Conservation (phyloP, 2,888 invertebrate genomes). For the Isoperla grammatica region DNA sequence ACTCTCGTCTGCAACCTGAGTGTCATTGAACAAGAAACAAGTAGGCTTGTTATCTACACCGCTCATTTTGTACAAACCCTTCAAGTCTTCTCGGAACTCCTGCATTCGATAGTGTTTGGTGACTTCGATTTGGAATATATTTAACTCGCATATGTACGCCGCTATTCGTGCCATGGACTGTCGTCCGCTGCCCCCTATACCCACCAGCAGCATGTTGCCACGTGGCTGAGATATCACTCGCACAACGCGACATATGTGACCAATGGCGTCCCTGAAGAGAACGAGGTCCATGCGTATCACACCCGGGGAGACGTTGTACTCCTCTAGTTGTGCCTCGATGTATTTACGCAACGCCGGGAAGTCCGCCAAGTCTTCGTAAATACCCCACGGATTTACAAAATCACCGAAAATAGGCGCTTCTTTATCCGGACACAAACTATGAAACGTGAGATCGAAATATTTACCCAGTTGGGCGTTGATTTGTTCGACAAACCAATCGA, state of each 20-base stretch:
- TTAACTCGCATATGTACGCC: conserved; percentile 72
- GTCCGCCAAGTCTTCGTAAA: conserved; percentile 75
- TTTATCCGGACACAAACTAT: conserved; percentile 68
- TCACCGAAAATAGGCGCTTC: conserved; percentile 68
- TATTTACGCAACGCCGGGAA: conserved; percentile 52
- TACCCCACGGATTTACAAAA: conserved; percentile 68
- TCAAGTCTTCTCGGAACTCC: conserved; percentile 80
- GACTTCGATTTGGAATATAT: conserved; percentile 71
- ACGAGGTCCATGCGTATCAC: conserved; percentile 75
- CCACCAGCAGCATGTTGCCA: conserved; percentile 78
- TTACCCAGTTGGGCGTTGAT: conserved; percentile 69
- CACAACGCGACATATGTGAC: conserved; percentile 76
- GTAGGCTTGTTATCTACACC: conserved; percentile 72
- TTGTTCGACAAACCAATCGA: conserved; percentile 66
- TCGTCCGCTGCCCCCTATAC: conserved; percentile 80
- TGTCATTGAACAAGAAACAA: conserved; percentile 80
- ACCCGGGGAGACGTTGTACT: conserved; percentile 75
- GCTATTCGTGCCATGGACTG: conserved; percentile 73
- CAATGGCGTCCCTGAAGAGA: conserved; percentile 79
- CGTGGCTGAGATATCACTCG: conserved; percentile 76
- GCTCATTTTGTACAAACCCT: conserved; percentile 61
- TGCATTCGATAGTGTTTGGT: conserved; percentile 67
- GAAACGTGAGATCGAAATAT: conserved; percentile 73
- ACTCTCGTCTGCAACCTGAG: conserved; percentile 68
- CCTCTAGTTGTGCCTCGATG: conserved; percentile 58